Percentiles rank a stretch among this genome's conserved stretches.
phyloP scores from a whole-genome alignment of 2,888 invertebrate species.

The Thyatira batis region DNA sequence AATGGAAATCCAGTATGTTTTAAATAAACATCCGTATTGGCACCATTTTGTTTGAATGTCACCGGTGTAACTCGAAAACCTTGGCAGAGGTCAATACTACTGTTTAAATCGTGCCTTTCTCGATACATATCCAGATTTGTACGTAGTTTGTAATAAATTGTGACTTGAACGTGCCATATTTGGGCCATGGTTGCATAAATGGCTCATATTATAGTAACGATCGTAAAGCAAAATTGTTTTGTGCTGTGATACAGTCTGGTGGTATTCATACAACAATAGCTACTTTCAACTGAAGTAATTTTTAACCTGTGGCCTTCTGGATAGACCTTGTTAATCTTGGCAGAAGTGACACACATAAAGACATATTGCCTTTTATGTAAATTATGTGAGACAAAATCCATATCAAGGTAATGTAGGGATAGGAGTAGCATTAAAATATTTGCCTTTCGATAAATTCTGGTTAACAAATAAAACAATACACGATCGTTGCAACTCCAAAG shows the following conservation, averaged over 20 bases:
- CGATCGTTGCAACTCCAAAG: no score
- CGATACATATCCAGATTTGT: constrained; percentile 29
- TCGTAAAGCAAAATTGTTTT: neutral
- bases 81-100: constrained; percentile 59
- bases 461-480: no score
- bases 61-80: constrained; percentile 48
- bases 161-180: neutral
- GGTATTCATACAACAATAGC: neutral
- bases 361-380: no score
- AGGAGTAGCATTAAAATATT: no score
- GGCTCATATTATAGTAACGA: neutral
- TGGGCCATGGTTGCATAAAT: neutral
- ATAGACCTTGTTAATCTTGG: neutral
- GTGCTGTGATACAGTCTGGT: neutral
- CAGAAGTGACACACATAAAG: neutral
- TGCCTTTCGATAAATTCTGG: no score
- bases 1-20: constrained; percentile 18
- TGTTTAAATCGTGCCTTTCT: constrained; percentile 38
- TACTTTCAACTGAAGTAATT: neutral
- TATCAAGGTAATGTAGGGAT: no score
- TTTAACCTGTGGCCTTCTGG: neutral
- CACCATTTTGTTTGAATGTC: constrained; percentile 53
- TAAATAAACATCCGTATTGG: constrained; percentile 48
- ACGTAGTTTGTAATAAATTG: constrained; percentile 1
- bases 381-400: no score